Percentiles rank a stretch among this genome's conserved stretches.
Evolutionary conservation across 2,797 vertebrate genomes (phyloP).

Genomic region (Myiothlypis coronata): DNA sequence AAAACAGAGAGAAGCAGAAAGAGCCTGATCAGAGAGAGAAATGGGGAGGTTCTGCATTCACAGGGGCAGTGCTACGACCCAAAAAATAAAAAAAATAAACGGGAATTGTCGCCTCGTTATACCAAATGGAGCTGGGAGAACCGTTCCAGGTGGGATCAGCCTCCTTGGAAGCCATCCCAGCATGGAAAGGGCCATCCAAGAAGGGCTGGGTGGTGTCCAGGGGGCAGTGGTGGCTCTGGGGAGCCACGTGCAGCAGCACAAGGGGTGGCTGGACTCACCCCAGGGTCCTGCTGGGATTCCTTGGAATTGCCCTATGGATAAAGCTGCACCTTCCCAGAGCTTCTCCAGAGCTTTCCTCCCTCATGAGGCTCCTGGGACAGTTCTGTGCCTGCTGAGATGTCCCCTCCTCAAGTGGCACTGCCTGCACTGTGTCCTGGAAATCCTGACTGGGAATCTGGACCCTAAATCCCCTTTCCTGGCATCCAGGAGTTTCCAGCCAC

Average conservation of each 20-base stretch:
- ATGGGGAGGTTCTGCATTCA: constrained; percentile 63
- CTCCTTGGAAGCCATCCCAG: not conserved
- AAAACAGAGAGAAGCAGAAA: constrained; percentile 70
- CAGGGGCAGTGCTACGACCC: constrained; percentile 24
- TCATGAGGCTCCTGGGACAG: fast-evolving
- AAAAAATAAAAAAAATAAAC: fast-evolving
- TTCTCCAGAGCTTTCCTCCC: not conserved
- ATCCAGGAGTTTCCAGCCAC: not conserved
- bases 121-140: constrained; percentile 6
- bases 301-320: fast-evolving
- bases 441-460: not conserved
- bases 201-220: not conserved
- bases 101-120: constrained; percentile 36
- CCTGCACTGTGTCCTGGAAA: fast-evolving
- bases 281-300: not conserved
- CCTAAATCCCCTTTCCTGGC: not conserved
- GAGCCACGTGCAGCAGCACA: fast-evolving
- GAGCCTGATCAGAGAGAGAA: constrained; percentile 59
- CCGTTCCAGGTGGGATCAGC: not conserved
- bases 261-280: no score
- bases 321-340: not conserved
- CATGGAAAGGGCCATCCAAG: not conserved
- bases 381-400: not conserved
- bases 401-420: not conserved
- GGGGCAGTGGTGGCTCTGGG: not conserved